phyloP scores from a whole-genome alignment of 2,113 vertebrate species.

The Zosterops hypoxanthus region DNA sequence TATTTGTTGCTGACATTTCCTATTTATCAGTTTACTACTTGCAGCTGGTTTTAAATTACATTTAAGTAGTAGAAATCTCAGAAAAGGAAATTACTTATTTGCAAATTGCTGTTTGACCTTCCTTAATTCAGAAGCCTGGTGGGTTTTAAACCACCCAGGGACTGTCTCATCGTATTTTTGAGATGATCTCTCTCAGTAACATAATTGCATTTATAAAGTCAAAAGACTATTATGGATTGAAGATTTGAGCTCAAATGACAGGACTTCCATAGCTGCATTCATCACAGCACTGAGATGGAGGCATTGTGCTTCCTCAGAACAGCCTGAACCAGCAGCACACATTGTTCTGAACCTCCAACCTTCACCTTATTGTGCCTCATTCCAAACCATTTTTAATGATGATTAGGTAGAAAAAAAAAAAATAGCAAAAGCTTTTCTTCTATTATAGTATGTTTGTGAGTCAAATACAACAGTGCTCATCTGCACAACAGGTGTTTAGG shows the following conservation, averaged over 20 bases:
- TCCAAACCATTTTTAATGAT: not conserved
- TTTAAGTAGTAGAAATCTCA: conserved; percentile 30
- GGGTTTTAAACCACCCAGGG: not conserved
- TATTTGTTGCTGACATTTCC: not conserved
- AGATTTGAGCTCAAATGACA: not conserved
- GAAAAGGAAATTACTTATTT: conserved; percentile 42
- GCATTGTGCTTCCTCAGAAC: not conserved
- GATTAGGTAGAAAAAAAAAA: not conserved
- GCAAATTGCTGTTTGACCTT: conserved; percentile 43
- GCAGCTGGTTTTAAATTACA: conserved; percentile 25
- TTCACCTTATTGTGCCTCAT: fast-evolving
- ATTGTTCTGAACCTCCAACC: not conserved
- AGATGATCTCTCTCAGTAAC: not conserved
- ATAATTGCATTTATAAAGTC: not conserved
- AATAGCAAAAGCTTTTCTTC: not conserved
- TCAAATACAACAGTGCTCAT: not conserved
- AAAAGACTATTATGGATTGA: not conserved
- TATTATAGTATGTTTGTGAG: not conserved
- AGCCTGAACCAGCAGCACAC: not conserved
- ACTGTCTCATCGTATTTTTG: not conserved
- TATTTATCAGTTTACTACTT: not conserved
- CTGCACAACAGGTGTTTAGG: not conserved
- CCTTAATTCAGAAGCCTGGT: conserved; percentile 51
- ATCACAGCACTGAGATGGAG: not conserved
- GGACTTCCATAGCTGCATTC: not conserved